Evolutionary conservation across 1,140 invertebrate species (phyloP).

Genomic region (Meteorus sp.): DNA sequence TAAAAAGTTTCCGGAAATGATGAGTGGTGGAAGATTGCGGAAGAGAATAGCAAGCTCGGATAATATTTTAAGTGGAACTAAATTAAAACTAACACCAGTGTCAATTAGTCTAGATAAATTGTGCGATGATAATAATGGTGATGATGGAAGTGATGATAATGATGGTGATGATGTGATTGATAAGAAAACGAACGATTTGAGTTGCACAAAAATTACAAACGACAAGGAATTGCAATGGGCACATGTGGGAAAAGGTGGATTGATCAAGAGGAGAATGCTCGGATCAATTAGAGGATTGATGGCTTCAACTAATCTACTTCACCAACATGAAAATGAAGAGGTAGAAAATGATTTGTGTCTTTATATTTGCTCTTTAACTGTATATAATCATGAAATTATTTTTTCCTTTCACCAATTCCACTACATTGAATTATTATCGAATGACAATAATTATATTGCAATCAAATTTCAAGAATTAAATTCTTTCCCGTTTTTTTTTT

Average conservation of each 20-base stretch:
- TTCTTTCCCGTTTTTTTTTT: too few species aligned
- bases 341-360: constrained; percentile 36
- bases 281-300: constrained; percentile 54
- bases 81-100: constrained; percentile 31
- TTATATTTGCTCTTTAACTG: background rate
- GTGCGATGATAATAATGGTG: constrained; percentile 33
- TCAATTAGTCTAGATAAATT: constrained; percentile 47
- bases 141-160: constrained; percentile 24
- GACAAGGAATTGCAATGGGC: constrained; percentile 14
- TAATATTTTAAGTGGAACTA: constrained; percentile 31
- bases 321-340: constrained; percentile 48
- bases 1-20: constrained; percentile 11
- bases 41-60: constrained; percentile 42
- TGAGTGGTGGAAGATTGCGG: constrained; percentile 19
- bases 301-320: constrained; percentile 51
- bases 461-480: too few species aligned
- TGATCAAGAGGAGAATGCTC: constrained; percentile 52
- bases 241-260: constrained; percentile 38
- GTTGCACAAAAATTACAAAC: background rate
- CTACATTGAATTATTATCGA: too few species aligned
- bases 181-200: background rate
- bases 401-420: too few species aligned
- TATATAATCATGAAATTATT: too few species aligned
- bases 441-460: too few species aligned
- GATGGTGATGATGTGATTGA: background rate